Evolutionary conservation across 2,888 invertebrate genomes (phyloP).

Genomic region (Heterodera filipjevi): DNA sequence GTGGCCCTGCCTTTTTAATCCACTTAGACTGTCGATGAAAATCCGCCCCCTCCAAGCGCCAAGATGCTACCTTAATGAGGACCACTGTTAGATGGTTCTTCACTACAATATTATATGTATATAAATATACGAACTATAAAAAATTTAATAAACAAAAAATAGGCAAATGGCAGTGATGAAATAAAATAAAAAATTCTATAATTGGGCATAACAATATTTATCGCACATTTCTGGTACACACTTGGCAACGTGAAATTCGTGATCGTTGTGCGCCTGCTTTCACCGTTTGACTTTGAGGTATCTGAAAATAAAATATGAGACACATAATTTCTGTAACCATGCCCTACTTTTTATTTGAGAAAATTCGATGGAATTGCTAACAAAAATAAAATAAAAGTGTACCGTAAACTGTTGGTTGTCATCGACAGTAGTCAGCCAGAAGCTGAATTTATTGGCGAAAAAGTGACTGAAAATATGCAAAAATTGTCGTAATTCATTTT

Average conservation of each 20-base stretch:
- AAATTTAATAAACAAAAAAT: too few species aligned
- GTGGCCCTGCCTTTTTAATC: too few species aligned
- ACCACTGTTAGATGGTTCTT: too few species aligned
- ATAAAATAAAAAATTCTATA: too few species aligned
- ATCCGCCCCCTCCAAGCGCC: too few species aligned
- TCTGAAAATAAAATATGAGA: conserved; percentile 69
- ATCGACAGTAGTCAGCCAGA: conserved; percentile 95
- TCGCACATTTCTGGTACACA: conserved; percentile 64
- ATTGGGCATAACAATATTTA: background rate
- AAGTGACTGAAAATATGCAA: conserved; percentile 72
- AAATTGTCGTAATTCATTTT: background rate
- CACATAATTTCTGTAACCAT: background rate
- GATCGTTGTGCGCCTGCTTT: conserved; percentile 84
- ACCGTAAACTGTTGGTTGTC: conserved; percentile 75
- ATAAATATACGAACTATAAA: too few species aligned
- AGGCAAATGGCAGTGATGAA: too few species aligned
- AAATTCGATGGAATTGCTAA: background rate
- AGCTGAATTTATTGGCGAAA: conserved; percentile 92
- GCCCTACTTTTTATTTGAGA: conserved; percentile 64
- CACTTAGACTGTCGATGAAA: too few species aligned
- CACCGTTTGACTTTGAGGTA: conserved; percentile 84
- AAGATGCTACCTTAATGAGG: too few species aligned
- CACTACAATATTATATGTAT: too few species aligned
- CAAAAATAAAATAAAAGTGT: conserved; percentile 21
- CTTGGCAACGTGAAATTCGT: conserved; percentile 71